Percentiles rank a stretch among this genome's conserved stretches.
Evolutionary conservation across 2,888 invertebrate genomes (phyloP).

Genomic region (Clitarchus hookeri): DNA sequence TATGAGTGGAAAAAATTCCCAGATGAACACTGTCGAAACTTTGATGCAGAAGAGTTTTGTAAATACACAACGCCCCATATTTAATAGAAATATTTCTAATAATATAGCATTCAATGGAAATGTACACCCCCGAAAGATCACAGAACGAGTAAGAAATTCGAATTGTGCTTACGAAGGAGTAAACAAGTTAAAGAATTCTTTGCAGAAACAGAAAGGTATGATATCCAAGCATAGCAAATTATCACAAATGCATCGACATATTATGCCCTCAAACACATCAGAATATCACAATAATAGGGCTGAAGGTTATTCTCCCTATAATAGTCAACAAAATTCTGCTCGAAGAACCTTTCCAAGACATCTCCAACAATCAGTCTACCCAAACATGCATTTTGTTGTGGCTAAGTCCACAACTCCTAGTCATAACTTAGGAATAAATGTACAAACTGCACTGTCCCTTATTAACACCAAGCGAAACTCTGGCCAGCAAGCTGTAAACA

Average conservation of each 20-base stretch:
- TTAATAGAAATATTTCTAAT: neutral
- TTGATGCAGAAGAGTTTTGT: neutral
- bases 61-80: neutral
- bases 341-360: neutral
- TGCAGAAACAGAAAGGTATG: neutral
- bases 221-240: neutral
- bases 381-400: neutral
- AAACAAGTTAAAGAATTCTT: neutral
- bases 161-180: neutral
- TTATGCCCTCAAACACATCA: neutral
- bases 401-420: neutral
- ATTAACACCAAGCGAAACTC: neutral
- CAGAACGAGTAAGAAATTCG: neutral
- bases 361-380: neutral
- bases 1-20: neutral
- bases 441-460: neutral
- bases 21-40: neutral
- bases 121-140: neutral
- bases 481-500: neutral
- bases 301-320: neutral
- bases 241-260: neutral
- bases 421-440: neutral
- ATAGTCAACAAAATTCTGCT: neutral
- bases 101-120: neutral
- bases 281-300: neutral